A percentile compares a stretch with the other conserved stretches of the same genome.
phyloP scores from a whole-genome alignment of 2,797 vertebrate genomes.

The Glossophaga mutica region DNA sequence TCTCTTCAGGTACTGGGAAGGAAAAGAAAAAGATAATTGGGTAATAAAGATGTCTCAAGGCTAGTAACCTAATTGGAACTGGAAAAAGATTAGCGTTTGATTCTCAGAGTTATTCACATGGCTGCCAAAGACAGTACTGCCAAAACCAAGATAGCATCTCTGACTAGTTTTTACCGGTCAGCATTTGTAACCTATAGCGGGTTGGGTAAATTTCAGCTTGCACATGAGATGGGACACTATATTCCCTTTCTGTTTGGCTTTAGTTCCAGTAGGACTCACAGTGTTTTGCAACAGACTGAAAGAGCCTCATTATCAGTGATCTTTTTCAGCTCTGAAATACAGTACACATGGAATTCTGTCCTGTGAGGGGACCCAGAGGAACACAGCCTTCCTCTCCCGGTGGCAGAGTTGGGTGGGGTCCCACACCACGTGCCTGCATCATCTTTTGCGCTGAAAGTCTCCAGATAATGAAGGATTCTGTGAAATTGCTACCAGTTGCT shows the following conservation, averaged over 20 bases:
- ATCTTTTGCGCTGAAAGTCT: background rate
- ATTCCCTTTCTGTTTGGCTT: background rate
- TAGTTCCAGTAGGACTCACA: background rate
- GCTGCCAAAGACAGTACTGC: constrained; percentile 52
- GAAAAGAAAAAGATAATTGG: constrained; percentile 71
- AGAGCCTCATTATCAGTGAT: background rate
- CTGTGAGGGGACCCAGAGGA: background rate
- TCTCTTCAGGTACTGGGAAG: constrained; percentile 57
- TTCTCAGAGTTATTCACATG: constrained; percentile 34
- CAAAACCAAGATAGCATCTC: constrained; percentile 70
- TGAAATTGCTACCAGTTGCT: background rate
- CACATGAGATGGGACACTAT: background rate
- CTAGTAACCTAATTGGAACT: constrained; percentile 75
- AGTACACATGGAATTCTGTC: background rate
- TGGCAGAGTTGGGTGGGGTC: background rate
- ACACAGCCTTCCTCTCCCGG: background rate
- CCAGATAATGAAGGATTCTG: background rate
- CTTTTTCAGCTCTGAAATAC: background rate
- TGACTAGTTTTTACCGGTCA: constrained; percentile 68
- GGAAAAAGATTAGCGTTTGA: constrained; percentile 75
- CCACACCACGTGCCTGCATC: rapidly evolving
- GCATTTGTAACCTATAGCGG: constrained; percentile 56
- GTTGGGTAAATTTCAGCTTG: constrained; percentile 51
- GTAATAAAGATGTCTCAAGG: constrained; percentile 75
- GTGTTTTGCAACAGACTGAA: background rate